phyloP scores from a whole-genome alignment of 2,888 invertebrate genomes.

The Drosophila demipolita region DNA sequence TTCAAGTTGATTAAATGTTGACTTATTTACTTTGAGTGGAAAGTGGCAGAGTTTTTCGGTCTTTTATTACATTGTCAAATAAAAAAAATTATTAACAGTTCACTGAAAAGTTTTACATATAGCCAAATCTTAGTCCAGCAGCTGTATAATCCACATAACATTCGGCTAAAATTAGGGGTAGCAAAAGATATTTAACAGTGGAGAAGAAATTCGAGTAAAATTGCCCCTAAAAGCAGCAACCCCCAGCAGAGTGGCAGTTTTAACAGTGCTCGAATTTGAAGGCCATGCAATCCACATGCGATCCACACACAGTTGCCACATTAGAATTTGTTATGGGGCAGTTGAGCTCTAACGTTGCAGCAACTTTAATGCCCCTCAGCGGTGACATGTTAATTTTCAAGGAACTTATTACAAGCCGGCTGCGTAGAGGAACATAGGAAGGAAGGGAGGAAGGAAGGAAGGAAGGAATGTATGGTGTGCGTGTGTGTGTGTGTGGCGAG shows the following conservation, averaged over 20 bases:
- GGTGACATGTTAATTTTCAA: constrained; percentile 75
- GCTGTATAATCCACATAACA: constrained; percentile 4
- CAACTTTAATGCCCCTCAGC: constrained; percentile 69
- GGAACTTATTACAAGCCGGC: constrained; percentile 66
- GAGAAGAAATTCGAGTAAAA: background rate
- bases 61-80: background rate
- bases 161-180: constrained; percentile 1
- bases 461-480: background rate
- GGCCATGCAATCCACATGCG: constrained; percentile 27
- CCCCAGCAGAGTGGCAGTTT: background rate
- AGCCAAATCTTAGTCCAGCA: background rate
- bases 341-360: constrained; percentile 3
- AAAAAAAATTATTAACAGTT: background rate
- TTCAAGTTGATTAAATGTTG: background rate
- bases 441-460: background rate
- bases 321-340: background rate
- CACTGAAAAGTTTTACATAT: background rate
- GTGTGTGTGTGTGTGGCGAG: background rate
- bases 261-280: constrained; percentile 28
- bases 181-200: background rate
- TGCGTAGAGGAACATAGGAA: constrained; percentile 1
- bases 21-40: background rate
- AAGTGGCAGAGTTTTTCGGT: background rate
- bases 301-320: constrained; percentile 13
- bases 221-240: background rate